Base-by-base conservation (phyloP, 2,888 invertebrate genomes). In the Hartigia nigra region DNA sequence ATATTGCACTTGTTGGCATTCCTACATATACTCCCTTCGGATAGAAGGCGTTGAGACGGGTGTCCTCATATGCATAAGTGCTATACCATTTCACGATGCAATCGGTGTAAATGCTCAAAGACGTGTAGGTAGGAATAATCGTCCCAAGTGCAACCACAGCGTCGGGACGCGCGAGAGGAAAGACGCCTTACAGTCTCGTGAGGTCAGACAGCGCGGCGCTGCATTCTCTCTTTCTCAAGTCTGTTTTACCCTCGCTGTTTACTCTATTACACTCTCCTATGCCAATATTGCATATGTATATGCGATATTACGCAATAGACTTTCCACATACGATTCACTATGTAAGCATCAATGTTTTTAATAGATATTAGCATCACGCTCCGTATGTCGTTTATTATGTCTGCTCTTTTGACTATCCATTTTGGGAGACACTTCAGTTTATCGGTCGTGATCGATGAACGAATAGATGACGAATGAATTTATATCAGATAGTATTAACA, bases 171-270 rank as follows among this genome's bases (percentile, higher is more conserved):
- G 72, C 31, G 12, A 14, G 12, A 31, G 72, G 11, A 72, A 72
- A 72, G 72, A 84, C 86, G 90, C 89, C 90, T 87, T 82, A 87
- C 89, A 87, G 90, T 89, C 90, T 90, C 89, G 89, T 85, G 87
- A 87, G 81, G 76, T 86, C 89, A 91, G 91, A 91, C 91, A 86
- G 90, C 89, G 84, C 87, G 91, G 90, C 90, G 90, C 87, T 86
- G 70, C 37, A 31, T 23, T 69, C 69, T 32, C 80, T 31, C 35
- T 55, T 23, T n/a, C n/a, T n/a, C n/a, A n/a, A 9, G 37, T 31
- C 37, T 37, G 72, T 12, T 12, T 72, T 72, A 72, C 4, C 12
- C 34, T 72, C 31, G 31, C 72, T 23, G 55, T 55, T 55, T 55
- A 55, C 23, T 55, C 55, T 55, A 55, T 55, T 55, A 55, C 55